Percentiles rank a stretch among this genome's conserved stretches.
These are phyloP conservation scores for Geotrupes spiniger DNA, from an alignment of 2,888 invertebrate genomes.

Conservation along the genomic window DNA sequence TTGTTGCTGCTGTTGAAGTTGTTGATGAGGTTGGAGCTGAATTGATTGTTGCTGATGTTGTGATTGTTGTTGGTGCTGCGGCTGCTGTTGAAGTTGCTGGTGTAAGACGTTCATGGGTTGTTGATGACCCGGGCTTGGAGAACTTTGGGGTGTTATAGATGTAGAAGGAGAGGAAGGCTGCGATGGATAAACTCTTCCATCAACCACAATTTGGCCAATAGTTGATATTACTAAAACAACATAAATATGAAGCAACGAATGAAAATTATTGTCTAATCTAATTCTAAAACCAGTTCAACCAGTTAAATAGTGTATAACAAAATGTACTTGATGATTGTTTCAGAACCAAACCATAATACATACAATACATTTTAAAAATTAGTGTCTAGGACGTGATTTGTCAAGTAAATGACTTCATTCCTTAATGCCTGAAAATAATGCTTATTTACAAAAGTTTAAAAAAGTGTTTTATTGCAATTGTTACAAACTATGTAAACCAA, in stretches of 20 bases:
- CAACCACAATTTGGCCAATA: slow-evolving; percentile 79
- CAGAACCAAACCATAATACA: no score
- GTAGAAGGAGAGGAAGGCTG: slow-evolving; percentile 48
- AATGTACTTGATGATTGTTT: no score
- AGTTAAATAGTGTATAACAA: no score
- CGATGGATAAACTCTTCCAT: slow-evolving; percentile 73
- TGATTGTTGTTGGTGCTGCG: slow-evolving; percentile 32
- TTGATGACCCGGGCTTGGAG: slow-evolving; percentile 41
- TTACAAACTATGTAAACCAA: no score
- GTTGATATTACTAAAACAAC: slow-evolving; percentile 63
- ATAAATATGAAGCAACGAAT: no score
- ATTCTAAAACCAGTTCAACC: not conserved
- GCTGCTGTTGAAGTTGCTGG: slow-evolving; percentile 29
- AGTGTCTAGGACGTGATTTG: no score
- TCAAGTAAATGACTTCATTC: no score
- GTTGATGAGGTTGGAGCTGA: slow-evolving; percentile 38
- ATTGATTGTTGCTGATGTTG: slow-evolving; percentile 32
- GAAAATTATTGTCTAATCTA: not conserved
- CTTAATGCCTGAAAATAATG: no score
- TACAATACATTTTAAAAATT: not conserved
- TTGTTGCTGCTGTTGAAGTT: slow-evolving; percentile 40
- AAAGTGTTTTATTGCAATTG: no score
- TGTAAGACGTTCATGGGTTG: slow-evolving; percentile 34
- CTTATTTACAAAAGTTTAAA: no score
- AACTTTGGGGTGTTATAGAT: slow-evolving; percentile 37